Percentiles rank a stretch among this genome's conserved stretches.
phyloP scores from a whole-genome alignment of 2,888 invertebrate species.

The Cynaeus angustus region DNA sequence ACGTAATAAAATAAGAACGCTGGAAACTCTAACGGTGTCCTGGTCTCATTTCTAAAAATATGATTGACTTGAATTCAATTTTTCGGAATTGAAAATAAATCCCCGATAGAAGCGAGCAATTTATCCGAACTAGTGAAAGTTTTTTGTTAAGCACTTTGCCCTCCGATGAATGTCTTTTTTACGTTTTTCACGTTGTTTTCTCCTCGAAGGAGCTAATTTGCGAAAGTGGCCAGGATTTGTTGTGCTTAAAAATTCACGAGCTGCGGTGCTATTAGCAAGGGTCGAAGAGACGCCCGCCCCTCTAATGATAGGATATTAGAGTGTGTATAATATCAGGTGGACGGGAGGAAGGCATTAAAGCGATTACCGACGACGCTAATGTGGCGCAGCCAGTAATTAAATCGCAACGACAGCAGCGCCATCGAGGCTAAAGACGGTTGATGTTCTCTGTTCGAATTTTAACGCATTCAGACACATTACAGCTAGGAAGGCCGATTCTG shows the following conservation, averaged over 20 bases:
- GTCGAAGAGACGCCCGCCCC: slow-evolving; percentile 33
- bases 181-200: not conserved
- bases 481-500: slow-evolving; percentile 12
- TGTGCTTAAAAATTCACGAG: slow-evolving; percentile 46
- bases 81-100: not conserved
- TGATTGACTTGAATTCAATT: too few relatives aligned
- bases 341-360: slow-evolving; percentile 54
- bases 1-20: too few relatives aligned
- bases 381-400: slow-evolving; percentile 54
- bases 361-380: slow-evolving; percentile 55
- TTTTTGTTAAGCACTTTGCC: not conserved
- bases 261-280: slow-evolving; percentile 35
- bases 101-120: not conserved
- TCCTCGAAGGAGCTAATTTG: slow-evolving; percentile 40
- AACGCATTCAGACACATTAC: slow-evolving; percentile 18
- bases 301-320: slow-evolving; percentile 52
- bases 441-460: slow-evolving; percentile 34
- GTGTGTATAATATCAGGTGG: slow-evolving; percentile 55
- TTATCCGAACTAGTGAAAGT: not conserved
- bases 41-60: too few relatives aligned
- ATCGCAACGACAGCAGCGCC: slow-evolving; percentile 40
- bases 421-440: slow-evolving; percentile 10
- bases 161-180: too few relatives aligned
- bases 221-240: slow-evolving; percentile 40
- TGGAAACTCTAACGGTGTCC: too few relatives aligned